phyloP scores from a whole-genome alignment of 2,888 invertebrate genomes.

The Coelopa pilipes region DNA sequence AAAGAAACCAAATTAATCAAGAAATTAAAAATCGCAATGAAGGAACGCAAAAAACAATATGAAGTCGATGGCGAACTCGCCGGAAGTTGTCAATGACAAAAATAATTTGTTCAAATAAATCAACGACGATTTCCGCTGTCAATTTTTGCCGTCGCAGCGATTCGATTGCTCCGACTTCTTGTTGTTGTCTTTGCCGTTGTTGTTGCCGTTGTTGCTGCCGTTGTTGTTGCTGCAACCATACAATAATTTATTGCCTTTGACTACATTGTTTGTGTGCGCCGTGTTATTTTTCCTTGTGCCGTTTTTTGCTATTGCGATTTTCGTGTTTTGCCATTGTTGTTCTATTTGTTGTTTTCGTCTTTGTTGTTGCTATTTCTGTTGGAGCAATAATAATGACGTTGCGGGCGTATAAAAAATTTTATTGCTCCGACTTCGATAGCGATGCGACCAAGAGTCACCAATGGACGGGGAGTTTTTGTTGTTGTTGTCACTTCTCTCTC shows the following conservation, averaged over 20 bases:
- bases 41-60: neutral
- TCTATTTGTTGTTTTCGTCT: neutral
- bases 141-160: conserved; percentile 3
- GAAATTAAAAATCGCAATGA: neutral
- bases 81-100: conserved; percentile 33
- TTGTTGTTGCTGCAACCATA: conserved; percentile 11
- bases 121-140: conserved; percentile 33
- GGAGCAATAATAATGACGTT: conserved; percentile 18
- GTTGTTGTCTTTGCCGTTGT: conserved; percentile 12
- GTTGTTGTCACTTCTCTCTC: conserved; percentile 8
- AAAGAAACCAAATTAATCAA: too few relatives aligned
- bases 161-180: neutral
- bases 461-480: too few relatives aligned
- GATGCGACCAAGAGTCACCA: conserved; percentile 6
- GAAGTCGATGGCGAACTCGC: neutral
- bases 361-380: conserved; percentile 21
- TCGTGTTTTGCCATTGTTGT: too few relatives aligned
- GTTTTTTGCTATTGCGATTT: too few relatives aligned
- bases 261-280: neutral
- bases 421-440: conserved; percentile 28
- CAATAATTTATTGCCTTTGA: conserved; percentile 28
- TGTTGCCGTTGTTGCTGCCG: conserved; percentile 17
- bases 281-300: neutral
- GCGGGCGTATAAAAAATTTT: conserved; percentile 28
- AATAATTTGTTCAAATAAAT: conserved; percentile 32